A percentile compares a stretch with the other conserved stretches of the same genome.
Conservation (phyloP, 2,888 invertebrate genomes). For the Lamellibrachia columna region DNA sequence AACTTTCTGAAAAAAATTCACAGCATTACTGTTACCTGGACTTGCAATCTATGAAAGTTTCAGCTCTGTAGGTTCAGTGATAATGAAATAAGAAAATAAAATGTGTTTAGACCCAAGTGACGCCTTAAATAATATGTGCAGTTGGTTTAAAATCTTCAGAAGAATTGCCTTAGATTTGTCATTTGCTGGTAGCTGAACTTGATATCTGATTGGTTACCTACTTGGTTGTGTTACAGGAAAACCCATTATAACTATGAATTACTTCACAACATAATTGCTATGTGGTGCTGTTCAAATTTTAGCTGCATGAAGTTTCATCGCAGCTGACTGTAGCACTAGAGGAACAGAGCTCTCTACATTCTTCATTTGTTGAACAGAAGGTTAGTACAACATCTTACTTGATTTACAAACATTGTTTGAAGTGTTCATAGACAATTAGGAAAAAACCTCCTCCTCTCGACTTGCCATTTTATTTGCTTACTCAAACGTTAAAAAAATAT, state of each 20-base stretch:
- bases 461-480: too few relatives aligned
- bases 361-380: constrained; percentile 6
- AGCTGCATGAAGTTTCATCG: not conserved
- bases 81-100: too few relatives aligned
- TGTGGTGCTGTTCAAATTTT: not conserved
- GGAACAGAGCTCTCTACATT: not conserved
- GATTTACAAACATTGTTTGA: not conserved
- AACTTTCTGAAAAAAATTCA: too few relatives aligned
- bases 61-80: too few relatives aligned
- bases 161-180: too few relatives aligned
- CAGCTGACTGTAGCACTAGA: not conserved
- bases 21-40: too few relatives aligned
- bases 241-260: not conserved
- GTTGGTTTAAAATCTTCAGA: too few relatives aligned
- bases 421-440: not conserved
- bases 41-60: too few relatives aligned
- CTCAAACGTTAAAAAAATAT: too few relatives aligned
- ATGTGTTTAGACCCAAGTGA: too few relatives aligned
- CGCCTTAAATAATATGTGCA: too few relatives aligned
- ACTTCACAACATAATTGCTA: not conserved
- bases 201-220: not conserved
- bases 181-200: not conserved
- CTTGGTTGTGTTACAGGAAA: not conserved
- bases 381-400: not conserved
- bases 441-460: too few relatives aligned